Evolutionary conservation across 2,888 invertebrate genomes (phyloP).

Genomic region (Thymelicus acteon): DNA sequence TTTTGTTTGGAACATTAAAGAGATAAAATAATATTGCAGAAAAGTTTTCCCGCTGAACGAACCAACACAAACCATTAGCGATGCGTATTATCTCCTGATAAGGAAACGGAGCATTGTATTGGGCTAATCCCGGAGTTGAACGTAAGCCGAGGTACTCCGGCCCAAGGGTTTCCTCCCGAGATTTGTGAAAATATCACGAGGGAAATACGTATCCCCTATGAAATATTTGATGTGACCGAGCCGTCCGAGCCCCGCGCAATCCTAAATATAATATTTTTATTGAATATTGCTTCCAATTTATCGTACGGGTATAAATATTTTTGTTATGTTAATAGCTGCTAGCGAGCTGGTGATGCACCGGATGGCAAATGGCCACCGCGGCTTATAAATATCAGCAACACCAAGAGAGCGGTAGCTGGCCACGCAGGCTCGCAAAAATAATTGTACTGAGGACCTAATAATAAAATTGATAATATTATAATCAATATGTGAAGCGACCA

Average conservation of each 20-base stretch:
- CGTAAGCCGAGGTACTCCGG: constrained; percentile 13
- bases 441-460: too few relatives aligned
- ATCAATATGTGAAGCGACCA: too few relatives aligned
- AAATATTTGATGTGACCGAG: constrained; percentile 23
- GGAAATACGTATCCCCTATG: constrained; percentile 10
- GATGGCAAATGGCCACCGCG: too few relatives aligned
- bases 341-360: too few relatives aligned
- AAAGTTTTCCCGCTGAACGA: background rate
- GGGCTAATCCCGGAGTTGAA: constrained; percentile 19
- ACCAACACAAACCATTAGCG: background rate
- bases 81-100: constrained; percentile 1
- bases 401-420: too few relatives aligned
- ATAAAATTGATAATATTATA: too few relatives aligned
- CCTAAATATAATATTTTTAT: background rate
- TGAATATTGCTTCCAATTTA: too few relatives aligned
- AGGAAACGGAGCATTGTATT: constrained; percentile 23
- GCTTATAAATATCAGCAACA: too few relatives aligned
- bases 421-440: too few relatives aligned
- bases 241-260: background rate
- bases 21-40: background rate
- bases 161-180: constrained; percentile 4
- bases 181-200: constrained; percentile 19
- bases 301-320: too few relatives aligned
- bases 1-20: too few relatives aligned
- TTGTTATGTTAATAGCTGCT: too few relatives aligned